phyloP scores from a whole-genome alignment of 2,113 vertebrate genomes.

The Gavia stellata region DNA sequence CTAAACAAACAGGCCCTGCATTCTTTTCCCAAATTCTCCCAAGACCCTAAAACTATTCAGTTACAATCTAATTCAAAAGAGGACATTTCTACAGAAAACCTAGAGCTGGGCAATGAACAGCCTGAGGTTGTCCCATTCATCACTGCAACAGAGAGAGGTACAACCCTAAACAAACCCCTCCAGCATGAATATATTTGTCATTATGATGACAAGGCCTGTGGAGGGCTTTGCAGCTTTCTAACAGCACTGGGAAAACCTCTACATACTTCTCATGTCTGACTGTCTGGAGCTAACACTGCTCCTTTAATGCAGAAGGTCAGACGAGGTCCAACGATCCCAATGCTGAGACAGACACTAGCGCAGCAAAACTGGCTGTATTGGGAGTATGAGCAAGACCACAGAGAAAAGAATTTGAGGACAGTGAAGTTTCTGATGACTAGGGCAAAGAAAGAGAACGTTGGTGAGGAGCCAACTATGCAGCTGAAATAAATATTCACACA shows the following conservation, averaged over 20 bases:
- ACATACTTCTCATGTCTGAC: constrained; percentile 31
- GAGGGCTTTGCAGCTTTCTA: constrained; percentile 1
- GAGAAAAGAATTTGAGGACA: constrained; percentile 53
- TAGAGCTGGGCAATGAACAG: neutral
- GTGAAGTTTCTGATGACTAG: constrained; percentile 40
- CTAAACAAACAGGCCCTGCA: neutral
- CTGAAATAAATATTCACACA: constrained; percentile 23
- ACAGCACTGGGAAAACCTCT: neutral
- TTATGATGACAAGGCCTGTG: neutral
- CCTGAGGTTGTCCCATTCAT: neutral
- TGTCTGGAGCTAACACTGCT: constrained; percentile 48
- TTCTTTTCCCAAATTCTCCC: neutral
- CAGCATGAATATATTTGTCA: neutral
- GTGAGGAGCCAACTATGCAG: constrained; percentile 33
- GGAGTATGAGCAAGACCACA: constrained; percentile 37
- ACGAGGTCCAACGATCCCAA: neutral
- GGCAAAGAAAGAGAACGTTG: constrained; percentile 18
- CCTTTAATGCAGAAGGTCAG: constrained; percentile 36
- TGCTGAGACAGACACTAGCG: constrained; percentile 35
- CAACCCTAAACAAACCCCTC: neutral
- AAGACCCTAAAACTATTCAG: neutral
- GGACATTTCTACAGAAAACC: neutral
- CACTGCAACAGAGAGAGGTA: neutral
- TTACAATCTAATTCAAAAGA: neutral
- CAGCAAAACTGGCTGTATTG: constrained; percentile 36